Evolutionary conservation across 2,797 vertebrate genomes (phyloP), one percentile per base, ranked within the genome.

Genomic region (Rhincodon typus): DNA sequence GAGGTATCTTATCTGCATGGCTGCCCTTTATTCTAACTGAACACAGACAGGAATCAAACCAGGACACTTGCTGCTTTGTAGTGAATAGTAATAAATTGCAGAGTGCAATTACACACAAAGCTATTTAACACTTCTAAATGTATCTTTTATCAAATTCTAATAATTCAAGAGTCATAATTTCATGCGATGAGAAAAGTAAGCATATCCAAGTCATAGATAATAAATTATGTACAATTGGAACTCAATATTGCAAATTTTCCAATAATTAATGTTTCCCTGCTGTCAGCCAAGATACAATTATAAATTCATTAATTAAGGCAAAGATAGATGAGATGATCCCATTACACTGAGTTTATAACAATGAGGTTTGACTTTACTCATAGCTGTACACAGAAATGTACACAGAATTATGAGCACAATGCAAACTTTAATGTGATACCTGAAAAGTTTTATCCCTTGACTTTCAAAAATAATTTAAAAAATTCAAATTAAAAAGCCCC

Each of bases 401-500:
- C 38, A 53, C 50, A 8, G 25, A 53, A 34, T 30, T 50, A 62
- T 94, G 6, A 34, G 67, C 62, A 94, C 42, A n/a, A 27, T 23
- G 12, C 13, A 34, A 70, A 74, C 69, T 7, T 94, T 74, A 93
- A 38, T 23, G 23, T 4, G 21, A 42, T 42, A 69, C 23, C 17
- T 46, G 42, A 25, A 74, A 53, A 70, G 17, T 19, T 21, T 74
- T 70, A 15, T 94, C 94, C 72, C 53, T 53, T n/a, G 42, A 34
- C 25, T 42, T 50, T 34, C 70, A 30, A 94, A 34, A 91, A 91
- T 57, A 15, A 77, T n/a, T 30, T 34, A 2, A 42, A 27, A 13
- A 46, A 17, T 19, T 77, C 69, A 34, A 19, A 95, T 77, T 95
- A 95, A 77, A 95, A 95, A 77, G 94, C 70, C 13, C 94, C 94